These are phyloP conservation scores for Endomychus coccineus DNA, from an alignment of 2,888 invertebrate genomes.

Conservation along the genomic window DNA sequence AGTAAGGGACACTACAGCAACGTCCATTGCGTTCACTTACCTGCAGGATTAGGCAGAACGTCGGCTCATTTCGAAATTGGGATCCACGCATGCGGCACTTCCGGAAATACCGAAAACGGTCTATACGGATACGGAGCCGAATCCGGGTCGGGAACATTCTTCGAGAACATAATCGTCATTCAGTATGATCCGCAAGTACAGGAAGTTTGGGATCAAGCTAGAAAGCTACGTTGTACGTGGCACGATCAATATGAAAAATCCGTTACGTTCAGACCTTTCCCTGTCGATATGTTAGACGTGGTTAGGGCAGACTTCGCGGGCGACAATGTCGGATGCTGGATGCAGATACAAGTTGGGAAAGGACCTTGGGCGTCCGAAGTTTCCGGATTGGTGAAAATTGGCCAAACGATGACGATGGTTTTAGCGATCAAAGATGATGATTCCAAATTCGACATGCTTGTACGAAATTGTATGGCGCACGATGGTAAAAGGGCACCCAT, in stretches of 20 bases:
- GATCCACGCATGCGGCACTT: constrained; percentile 85
- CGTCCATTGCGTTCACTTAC: constrained; percentile 84
- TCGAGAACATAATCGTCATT: constrained; percentile 88
- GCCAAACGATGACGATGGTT: constrained; percentile 96
- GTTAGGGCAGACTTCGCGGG: constrained; percentile 93
- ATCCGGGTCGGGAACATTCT: constrained; percentile 84
- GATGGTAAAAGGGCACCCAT: constrained; percentile 91
- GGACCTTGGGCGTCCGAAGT: constrained; percentile 95
- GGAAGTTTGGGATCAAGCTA: constrained; percentile 92
- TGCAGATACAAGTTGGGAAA: constrained; percentile 94
- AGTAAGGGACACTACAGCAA: constrained; percentile 92
- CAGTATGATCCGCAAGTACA: constrained; percentile 92
- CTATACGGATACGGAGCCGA: constrained; percentile 79
- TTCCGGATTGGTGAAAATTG: constrained; percentile 87
- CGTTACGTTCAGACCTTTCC: constrained; percentile 89
- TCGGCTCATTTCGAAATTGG: constrained; percentile 87
- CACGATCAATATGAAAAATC: constrained; percentile 94
- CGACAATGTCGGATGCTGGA: constrained; percentile 94
- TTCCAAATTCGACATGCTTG: constrained; percentile 91
- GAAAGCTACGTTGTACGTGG: constrained; percentile 89
- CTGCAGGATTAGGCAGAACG: constrained; percentile 77
- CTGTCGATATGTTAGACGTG: constrained; percentile 91
- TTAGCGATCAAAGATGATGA: constrained; percentile 92
- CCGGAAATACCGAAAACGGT: constrained; percentile 88
- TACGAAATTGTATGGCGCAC: constrained; percentile 89